phyloP scores from a whole-genome alignment of 2,797 vertebrate species.

The Benthosema pterotum region DNA sequence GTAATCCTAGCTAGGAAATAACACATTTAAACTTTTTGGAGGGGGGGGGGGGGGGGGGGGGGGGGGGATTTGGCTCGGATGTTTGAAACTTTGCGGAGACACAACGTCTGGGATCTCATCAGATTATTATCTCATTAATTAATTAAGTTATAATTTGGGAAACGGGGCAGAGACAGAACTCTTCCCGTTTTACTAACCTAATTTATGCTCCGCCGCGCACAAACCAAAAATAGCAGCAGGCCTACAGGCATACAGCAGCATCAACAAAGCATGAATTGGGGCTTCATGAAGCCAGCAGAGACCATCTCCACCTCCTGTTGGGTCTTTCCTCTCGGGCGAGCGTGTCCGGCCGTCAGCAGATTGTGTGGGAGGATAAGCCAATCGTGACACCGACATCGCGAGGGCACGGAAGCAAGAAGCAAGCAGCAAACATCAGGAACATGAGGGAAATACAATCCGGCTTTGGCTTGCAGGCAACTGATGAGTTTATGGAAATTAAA shows the following conservation, averaged over 20 bases:
- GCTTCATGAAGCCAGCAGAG: constrained; percentile 26
- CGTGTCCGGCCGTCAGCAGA: constrained; percentile 10
- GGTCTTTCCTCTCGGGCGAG: constrained; percentile 26
- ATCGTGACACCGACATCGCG: constrained; percentile 28
- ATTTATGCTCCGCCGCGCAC: no score
- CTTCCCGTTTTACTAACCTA: constrained; percentile 33
- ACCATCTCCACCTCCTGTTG: constrained; percentile 11
- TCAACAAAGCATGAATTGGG: no score
- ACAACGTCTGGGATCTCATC: constrained; percentile 61
- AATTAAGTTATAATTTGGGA: constrained; percentile 30
- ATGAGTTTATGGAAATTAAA: constrained; percentile 78
- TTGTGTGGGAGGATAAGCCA: constrained; percentile 12
- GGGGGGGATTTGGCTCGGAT: constrained; percentile 9
- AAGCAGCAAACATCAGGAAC: constrained; percentile 16
- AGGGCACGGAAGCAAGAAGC: constrained; percentile 21
- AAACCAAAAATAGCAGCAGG: no score
- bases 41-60: background rate
- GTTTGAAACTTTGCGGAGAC: constrained; percentile 28
- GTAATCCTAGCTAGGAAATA: constrained; percentile 16
- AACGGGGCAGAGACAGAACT: constrained; percentile 44
- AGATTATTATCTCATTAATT: constrained; percentile 14
- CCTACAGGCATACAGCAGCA: no score
- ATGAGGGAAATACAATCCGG: constrained; percentile 59
- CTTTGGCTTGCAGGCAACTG: constrained; percentile 68
- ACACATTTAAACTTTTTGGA: constrained; percentile 3